Evolutionary conservation across 2,888 invertebrate species (phyloP).

Genomic region (Agriopis aurantiaria): DNA sequence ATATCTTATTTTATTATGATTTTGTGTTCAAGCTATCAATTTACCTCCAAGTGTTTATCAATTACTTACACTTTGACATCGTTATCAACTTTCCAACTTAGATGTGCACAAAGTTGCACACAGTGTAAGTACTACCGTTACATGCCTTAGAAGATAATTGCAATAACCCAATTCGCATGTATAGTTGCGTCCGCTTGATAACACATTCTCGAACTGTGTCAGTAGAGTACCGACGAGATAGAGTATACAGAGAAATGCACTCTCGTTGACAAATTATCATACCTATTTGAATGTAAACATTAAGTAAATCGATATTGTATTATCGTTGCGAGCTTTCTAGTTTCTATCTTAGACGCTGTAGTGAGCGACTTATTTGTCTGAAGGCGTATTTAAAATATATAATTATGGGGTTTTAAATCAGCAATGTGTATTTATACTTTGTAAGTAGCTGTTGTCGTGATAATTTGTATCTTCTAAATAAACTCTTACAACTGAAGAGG

Average conservation of each 20-base stretch:
- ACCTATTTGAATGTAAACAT: conserved; percentile 19
- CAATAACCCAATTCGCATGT: conserved; percentile 75
- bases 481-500: too few relatives aligned
- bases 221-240: conserved; percentile 46
- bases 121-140: conserved; percentile 37
- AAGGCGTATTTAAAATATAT: not conserved
- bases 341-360: not conserved
- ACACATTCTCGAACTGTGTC: conserved; percentile 69
- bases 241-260: conserved; percentile 46
- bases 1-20: not conserved
- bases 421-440: not conserved
- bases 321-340: not conserved
- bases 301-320: not conserved
- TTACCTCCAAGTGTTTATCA: not conserved
- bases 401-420: not conserved
- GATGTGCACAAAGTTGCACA: conserved; percentile 31
- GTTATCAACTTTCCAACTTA: conserved; percentile 19
- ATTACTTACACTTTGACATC: not conserved
- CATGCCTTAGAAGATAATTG: conserved; percentile 68
- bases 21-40: not conserved
- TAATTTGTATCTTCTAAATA: not conserved
- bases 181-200: conserved; percentile 69
- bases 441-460: not conserved
- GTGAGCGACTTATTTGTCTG: not conserved
- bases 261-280: conserved; percentile 38